Evolutionary conservation across 1,140 invertebrate genomes (phyloP).

Genomic region (Carcinoscorpius rotundicauda): DNA sequence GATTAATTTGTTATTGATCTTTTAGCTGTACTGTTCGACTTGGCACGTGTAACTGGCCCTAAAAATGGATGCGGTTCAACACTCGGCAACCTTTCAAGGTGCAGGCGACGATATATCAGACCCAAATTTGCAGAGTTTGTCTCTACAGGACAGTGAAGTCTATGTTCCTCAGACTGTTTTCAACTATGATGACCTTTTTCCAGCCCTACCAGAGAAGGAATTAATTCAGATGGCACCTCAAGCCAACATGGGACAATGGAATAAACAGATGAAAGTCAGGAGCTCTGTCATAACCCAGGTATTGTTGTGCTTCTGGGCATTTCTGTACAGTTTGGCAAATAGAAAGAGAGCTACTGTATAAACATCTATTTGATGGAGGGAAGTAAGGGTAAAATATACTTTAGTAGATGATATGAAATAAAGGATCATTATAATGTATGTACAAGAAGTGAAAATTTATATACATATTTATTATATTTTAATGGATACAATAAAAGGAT

Average conservation of each 20-base stretch:
- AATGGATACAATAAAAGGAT: too few relatives aligned
- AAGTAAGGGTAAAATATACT: too few relatives aligned
- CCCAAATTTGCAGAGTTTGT: too few relatives aligned
- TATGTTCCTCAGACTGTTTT: conserved; percentile 40
- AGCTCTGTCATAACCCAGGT: conserved; percentile 73
- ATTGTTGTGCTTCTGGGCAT: neutral
- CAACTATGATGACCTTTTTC: conserved; percentile 80
- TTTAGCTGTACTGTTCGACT: conserved; percentile 61
- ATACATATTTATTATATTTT: too few relatives aligned
- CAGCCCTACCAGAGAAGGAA: conserved; percentile 64
- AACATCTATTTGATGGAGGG: too few relatives aligned
- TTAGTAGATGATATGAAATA: too few relatives aligned
- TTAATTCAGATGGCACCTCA: conserved; percentile 31
- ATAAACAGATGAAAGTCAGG: conserved; percentile 59
- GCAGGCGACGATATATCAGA: too few relatives aligned
- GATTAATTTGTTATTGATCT: conserved; percentile 5
- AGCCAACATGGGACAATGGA: conserved; percentile 35
- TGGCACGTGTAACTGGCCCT: conserved; percentile 49
- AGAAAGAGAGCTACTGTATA: too few relatives aligned
- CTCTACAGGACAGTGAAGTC: too few relatives aligned
- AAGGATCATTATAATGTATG: too few relatives aligned
- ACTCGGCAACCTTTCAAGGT: conserved; percentile 51
- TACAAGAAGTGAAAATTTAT: too few relatives aligned
- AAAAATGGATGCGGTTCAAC: conserved; percentile 55
- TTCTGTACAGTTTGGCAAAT: too few relatives aligned